Percentiles rank a stretch among this genome's conserved stretches.
These are phyloP conservation scores for Holothuria leucospilota DNA, from an alignment of 53 echinoderm and acorn worm species.

Conservation along the genomic window DNA sequence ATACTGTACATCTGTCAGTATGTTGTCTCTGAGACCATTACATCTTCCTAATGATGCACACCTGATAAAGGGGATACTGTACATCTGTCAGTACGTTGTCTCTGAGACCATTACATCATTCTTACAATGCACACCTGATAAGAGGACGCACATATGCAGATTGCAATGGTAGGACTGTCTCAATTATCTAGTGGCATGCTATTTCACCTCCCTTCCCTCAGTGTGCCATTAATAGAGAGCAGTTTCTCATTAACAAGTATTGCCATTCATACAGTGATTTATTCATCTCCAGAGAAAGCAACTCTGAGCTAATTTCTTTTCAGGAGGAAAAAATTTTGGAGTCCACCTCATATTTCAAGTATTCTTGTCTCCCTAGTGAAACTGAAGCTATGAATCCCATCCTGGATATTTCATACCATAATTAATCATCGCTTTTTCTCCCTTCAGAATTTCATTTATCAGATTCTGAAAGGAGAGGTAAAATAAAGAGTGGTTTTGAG, in stretches of 20 bases:
- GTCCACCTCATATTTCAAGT: constrained; percentile 44
- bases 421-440: constrained; percentile 46
- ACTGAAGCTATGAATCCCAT: constrained; percentile 16
- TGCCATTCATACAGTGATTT: constrained; percentile 34
- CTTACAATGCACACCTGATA: no score
- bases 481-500: constrained; percentile 38
- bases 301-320: constrained; percentile 44
- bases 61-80: no score
- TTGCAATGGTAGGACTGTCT: no score
- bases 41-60: no score
- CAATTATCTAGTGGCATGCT: no score
- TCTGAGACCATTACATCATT: no score
- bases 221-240: constrained; percentile 34
- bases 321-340: constrained; percentile 1
- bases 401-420: constrained; percentile 43
- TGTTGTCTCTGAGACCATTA: no score
- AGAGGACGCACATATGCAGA: no score
- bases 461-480: neutral
- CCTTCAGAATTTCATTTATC: constrained; percentile 47
- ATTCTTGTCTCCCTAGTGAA: constrained; percentile 9
- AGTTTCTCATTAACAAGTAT: constrained; percentile 32
- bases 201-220: neutral
- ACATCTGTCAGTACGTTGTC: no score
- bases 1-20: no score
- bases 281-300: constrained; percentile 32